These are phyloP conservation scores for Anniella stebbinsi DNA, from an alignment of 2,797 vertebrate species.

Conservation along the genomic window DNA sequence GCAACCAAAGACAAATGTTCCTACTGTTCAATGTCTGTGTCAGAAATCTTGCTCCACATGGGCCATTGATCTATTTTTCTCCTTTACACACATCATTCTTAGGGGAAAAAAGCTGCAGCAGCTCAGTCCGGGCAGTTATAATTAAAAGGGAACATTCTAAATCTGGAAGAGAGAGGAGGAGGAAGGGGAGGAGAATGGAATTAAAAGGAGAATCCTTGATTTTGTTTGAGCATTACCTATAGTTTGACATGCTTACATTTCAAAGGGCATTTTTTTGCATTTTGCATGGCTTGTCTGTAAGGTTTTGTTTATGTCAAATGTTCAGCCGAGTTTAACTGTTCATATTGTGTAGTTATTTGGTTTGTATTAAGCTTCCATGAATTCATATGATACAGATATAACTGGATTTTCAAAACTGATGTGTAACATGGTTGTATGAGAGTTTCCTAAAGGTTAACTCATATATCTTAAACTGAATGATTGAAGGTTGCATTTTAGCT, in stretches of 20 bases:
- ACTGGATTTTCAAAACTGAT: background rate
- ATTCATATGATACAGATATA: background rate
- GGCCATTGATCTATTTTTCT: constrained; percentile 49
- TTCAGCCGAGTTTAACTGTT: background rate
- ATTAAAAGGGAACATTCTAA: constrained; percentile 56
- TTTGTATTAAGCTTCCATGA: background rate
- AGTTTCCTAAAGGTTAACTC: constrained; percentile 3
- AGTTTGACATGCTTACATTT: background rate
- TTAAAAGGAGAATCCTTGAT: constrained; percentile 41
- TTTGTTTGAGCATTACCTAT: background rate
- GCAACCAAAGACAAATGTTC: constrained; percentile 58
- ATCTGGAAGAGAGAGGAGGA: background rate
- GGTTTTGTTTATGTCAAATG: background rate
- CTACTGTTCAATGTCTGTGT: constrained; percentile 45
- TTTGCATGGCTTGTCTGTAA: background rate
- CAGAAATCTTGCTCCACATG: constrained; percentile 49
- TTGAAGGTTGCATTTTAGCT: background rate
- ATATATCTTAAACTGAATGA: constrained; percentile 9
- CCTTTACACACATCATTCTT: constrained; percentile 49
- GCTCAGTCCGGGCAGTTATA: constrained; percentile 45
- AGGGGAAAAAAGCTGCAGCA: constrained; percentile 58
- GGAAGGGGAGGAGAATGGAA: constrained; percentile 4
- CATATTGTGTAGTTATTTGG: background rate
- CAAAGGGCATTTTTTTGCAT: background rate
- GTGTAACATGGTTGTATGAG: background rate